Evolutionary conservation across 2,113 vertebrate genomes (phyloP).

Genomic region (Gasterosteus aculeatus): DNA sequence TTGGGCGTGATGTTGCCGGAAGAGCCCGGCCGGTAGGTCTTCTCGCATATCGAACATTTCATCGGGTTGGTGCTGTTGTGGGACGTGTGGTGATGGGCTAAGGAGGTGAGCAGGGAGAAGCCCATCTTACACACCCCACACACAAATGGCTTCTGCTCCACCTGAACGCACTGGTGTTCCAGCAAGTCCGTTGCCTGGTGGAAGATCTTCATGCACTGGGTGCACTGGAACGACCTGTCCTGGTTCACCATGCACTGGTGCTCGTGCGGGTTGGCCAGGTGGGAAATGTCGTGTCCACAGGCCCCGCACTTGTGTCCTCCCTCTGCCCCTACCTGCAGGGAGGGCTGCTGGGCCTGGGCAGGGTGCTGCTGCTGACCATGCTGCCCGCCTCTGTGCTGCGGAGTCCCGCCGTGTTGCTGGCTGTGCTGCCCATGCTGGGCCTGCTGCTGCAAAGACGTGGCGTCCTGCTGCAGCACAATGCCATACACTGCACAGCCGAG

Average conservation of each 20-base stretch:
- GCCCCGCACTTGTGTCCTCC: constrained; percentile 89
- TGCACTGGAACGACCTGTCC: constrained; percentile 97
- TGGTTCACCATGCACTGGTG: constrained; percentile 95
- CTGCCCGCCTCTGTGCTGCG: constrained; percentile 74
- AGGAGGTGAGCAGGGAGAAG: constrained; percentile 94
- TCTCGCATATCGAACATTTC: constrained; percentile 98
- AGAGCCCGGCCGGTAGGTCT: constrained; percentile 90
- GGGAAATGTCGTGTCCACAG: constrained; percentile 93
- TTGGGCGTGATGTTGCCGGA: constrained; percentile 69
- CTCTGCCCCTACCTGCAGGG: constrained; percentile 83
- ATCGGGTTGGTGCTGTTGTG: constrained; percentile 89
- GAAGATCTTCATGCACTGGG: constrained; percentile 98
- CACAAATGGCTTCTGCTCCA: constrained; percentile 98
- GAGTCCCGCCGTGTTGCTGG: constrained; percentile 69
- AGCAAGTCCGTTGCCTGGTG: constrained; percentile 96
- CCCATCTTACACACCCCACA: constrained; percentile 98
- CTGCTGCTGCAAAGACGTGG: constrained; percentile 83
- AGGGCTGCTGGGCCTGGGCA: constrained; percentile 71
- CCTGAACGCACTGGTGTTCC: constrained; percentile 97
- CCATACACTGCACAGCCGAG: constrained; percentile 96
- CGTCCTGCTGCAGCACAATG: constrained; percentile 92
- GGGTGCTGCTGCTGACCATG: constrained; percentile 76
- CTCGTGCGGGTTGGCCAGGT: constrained; percentile 92
- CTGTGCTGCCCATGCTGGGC: constrained; percentile 77
- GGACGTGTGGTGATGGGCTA: constrained; percentile 94